These are phyloP conservation scores for Ichneumon xanthorius DNA, from an alignment of 2,888 invertebrate species.

Conservation along the genomic window DNA sequence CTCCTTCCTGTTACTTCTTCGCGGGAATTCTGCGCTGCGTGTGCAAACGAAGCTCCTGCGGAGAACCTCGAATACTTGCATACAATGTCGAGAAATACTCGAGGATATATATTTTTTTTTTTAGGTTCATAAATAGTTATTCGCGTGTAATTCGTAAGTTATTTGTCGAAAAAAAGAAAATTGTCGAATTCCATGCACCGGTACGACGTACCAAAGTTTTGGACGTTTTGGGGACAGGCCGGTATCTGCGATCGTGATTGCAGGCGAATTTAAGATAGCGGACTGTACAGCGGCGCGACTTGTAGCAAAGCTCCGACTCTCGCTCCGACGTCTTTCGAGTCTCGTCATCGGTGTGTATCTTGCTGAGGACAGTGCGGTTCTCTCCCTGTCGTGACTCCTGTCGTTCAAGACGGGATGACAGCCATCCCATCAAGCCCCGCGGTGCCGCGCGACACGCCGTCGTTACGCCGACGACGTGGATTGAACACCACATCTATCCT, in stretches of 20 bases:
- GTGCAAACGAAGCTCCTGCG: conserved; percentile 8
- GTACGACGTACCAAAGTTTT: neutral
- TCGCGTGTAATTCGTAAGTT: conserved; percentile 9
- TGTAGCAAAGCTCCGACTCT: conserved; percentile 7
- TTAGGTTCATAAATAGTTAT: neutral
- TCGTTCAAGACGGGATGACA: conserved; percentile 48
- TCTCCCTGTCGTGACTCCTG: conserved; percentile 50
- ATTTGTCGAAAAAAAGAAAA: neutral
- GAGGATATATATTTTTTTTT: neutral
- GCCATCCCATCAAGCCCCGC: conserved; percentile 43
- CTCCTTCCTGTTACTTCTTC: conserved; percentile 22
- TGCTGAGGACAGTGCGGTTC: conserved; percentile 5
- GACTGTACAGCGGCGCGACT: neutral
- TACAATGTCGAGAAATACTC: conserved; percentile 43
- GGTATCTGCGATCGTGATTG: neutral
- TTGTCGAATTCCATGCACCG: neutral
- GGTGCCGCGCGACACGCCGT: conserved; percentile 53
- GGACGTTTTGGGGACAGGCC: neutral
- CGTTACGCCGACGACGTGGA: conserved; percentile 44
- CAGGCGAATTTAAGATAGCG: neutral
- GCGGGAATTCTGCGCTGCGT: conserved; percentile 1
- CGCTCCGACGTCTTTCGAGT: conserved; percentile 25
- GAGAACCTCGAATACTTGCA: conserved; percentile 55
- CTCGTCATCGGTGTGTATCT: conserved; percentile 22
- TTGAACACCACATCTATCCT: conserved; percentile 32